Base-by-base conservation (phyloP, 1,140 invertebrate genomes). In the Phenacoccus solenopsis region DNA sequence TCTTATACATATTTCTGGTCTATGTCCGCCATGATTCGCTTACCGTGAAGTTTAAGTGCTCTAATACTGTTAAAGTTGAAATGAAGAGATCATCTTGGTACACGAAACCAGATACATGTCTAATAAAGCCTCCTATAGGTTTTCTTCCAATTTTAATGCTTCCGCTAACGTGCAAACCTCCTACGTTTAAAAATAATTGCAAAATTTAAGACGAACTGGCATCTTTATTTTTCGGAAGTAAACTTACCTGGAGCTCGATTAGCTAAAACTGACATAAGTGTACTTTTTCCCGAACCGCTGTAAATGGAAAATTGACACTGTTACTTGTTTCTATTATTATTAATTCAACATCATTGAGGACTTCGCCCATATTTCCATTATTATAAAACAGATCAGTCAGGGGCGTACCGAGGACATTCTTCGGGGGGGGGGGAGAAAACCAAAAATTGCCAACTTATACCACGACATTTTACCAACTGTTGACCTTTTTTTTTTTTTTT, bases 231-330 rank as follows among this genome's bases (percentile, higher is more conserved):
- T n/a, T n/a, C 38, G 30, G 13, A 32, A n/a, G 56, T 25, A 38
- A 38, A 3, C 74, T 83, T 82, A 86, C 88, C 82, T 77, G 87
- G 81, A 75, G 81, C 84, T 76, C 92, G 83, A 77, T 86, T 86
- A 1, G 91, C 94, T 61, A 98, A 80, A 4, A 91, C 88, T 70
- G 92, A 88, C 84, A 98, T 88, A 20, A 98, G 80, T 0, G 94
- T 96, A 70, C 91, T 96, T 81, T 98, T 98, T 1, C 95, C 95
- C 35, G 94, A 91, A 28, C 95, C 95, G 79, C 93, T 95, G 56
- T 70, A 80, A 81, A 75, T 76, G 67, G 75, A 69, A 67, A 71
- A 56, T 32, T n/a, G n/a, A n/a, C n/a, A n/a, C n/a, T n/a, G n/a
- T n/a, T n/a, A n/a, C n/a, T n/a, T n/a, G n/a, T n/a, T n/a, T n/a